phyloP scores from a whole-genome alignment of 2,113 vertebrate genomes.

The Tupaia tana region DNA sequence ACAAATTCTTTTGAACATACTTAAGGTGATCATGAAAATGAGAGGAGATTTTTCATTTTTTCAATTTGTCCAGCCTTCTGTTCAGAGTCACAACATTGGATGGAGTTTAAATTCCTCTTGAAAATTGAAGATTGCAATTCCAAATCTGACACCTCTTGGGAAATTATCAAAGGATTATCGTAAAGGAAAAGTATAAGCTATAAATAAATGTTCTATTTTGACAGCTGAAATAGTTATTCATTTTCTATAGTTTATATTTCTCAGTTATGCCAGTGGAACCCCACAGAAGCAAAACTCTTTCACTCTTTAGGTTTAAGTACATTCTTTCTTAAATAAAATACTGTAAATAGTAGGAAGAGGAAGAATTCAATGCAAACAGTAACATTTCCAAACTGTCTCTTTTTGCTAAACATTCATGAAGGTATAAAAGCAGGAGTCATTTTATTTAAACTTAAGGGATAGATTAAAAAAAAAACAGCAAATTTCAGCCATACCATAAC shows the following conservation, averaged over 20 bases:
- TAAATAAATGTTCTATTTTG: slow-evolving; percentile 34
- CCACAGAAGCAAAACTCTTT: slow-evolving; percentile 3
- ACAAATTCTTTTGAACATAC: background rate
- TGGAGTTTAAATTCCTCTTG: slow-evolving; percentile 43
- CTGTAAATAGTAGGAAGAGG: background rate
- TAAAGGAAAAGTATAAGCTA: slow-evolving; percentile 32
- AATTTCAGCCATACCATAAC: background rate
- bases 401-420: background rate
- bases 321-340: slow-evolving; percentile 46
- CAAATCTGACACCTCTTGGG: slow-evolving; percentile 43
- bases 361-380: background rate
- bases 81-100: background rate
- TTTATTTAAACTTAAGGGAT: background rate
- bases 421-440: background rate
- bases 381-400: slow-evolving; percentile 5
- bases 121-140: slow-evolving; percentile 45
- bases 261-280: background rate
- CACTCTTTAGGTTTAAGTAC: background rate
- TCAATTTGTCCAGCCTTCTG: background rate
- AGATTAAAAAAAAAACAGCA: background rate
- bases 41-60: slow-evolving; percentile 22
- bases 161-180: slow-evolving; percentile 63
- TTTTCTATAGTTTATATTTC: slow-evolving; percentile 27
- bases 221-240: slow-evolving; percentile 52
- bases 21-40: slow-evolving; percentile 36